Evolutionary conservation across 1,140 invertebrate genomes (phyloP), one percentile per base, ranked within the genome.

Genomic region (Macrocentrus cingulum): DNA sequence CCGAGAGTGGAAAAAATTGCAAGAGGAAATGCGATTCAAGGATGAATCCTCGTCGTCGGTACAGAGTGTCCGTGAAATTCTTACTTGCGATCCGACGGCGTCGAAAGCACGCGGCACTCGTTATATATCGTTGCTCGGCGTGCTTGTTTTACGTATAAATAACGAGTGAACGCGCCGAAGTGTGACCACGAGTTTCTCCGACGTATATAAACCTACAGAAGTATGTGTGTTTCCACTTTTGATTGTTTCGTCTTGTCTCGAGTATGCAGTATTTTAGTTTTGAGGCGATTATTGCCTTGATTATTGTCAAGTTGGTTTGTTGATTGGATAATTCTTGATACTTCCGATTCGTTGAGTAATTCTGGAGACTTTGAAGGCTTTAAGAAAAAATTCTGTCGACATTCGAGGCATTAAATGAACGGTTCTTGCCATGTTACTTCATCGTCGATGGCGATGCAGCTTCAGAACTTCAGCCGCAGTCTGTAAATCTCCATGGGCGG

Each of bases 21-120:
- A 22, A 34, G 23, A 34, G 44, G 25, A 44, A 56, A 44, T 56
- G 53, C 16, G 29, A 46, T 32, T 56, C 41, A 56, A 56, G 53
- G 44, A 56, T 56, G 42, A 56, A 56, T 32, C 41, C 53, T 15
- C 8, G 6, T 39, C 13, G 2, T 29, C 9, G 20, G 18, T 23
- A 46, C 18, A 42, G 6, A 22, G 37, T 48, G 54, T 37, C 45
- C 44, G 36, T 56, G 44, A 49, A 56, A 56, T 56, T 49, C 32
- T 56, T 48, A 56, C 54, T 37, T 39, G 54, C 44, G 29, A 48
- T 56, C 54, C 44, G 54, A 56, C 54, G 54, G 44, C 22, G 32
- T 48, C 19, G 22, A 56, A 56, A 56, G 29, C 54, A 56, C 16
- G 42, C 53, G 42, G 42, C 44, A 39, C 32, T 37, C 54, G 25